Evolutionary conservation across 2,113 vertebrate genomes (phyloP), one percentile per base, ranked within the genome.

Genomic region (Sterna hirundo): DNA sequence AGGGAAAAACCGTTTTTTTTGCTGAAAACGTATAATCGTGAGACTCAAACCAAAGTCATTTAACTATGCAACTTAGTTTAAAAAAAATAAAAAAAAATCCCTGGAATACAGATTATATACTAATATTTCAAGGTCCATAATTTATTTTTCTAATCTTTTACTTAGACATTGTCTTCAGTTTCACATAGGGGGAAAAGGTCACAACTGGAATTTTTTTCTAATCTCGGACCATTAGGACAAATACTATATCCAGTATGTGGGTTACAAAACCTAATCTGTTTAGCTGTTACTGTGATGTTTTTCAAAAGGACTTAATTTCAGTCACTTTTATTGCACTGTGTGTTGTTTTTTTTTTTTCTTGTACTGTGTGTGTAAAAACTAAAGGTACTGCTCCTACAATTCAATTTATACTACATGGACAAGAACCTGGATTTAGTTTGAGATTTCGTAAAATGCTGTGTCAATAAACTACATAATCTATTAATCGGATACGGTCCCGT

Each of bases 241-340:
- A 86, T 25, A 83, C 3, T 64, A 21, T 54, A 82, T 57, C 7
- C 21, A 54, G 70, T 62, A 83, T 91, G 96, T 88, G 69, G 51
- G 44, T 93, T 94, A 49, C 85, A 94, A 96, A 91, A 75, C 62
- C 34, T 66, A 51, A 92, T 94, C 72, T 94, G 46, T 97, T 96
- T 49, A 91, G 86, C 70, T 93, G 69, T 91, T 88, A 69, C 30
- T 36, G 22, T 57, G 46, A 88, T 62, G 54, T 51, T 80, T 93
- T 97, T 60, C 86, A 92, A 93, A 96, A 75, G 5, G 49, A 78
- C 78, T 85, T 87, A 23, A 86, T 96, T 93, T 95, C 77, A 90
- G 81, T 80, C 65, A 79, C 40, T 96, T 80, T 36, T 90, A 76
- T 61, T 66, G 80, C 68, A 70, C 57, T 70, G 13, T 66, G n/a